Percentiles rank a stretch among this genome's conserved stretches.
Evolutionary conservation across 1,140 invertebrate genomes (phyloP).

Genomic region (Drosophila lowei): DNA sequence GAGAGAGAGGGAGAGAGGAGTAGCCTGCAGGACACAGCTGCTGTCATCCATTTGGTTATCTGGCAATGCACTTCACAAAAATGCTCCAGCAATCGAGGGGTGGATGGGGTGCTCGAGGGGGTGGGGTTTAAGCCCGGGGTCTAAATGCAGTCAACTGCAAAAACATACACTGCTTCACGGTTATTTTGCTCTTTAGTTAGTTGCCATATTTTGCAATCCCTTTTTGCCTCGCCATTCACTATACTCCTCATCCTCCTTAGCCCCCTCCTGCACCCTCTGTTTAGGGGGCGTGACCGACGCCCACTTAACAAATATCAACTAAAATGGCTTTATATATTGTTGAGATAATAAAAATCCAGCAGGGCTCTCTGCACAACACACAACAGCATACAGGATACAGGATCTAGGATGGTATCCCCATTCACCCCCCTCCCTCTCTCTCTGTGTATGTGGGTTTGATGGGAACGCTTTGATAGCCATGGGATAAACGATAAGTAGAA

Average conservation of each 20-base stretch:
- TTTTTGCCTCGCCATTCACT: too few relatives aligned
- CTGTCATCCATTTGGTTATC: conserved; percentile 60
- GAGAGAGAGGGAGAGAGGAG: neutral
- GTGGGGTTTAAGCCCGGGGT: neutral
- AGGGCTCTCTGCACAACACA: conserved; percentile 15
- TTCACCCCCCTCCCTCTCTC: neutral
- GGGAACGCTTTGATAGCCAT: neutral
- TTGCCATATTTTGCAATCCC: conserved; percentile 43
- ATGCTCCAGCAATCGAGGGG: conserved; percentile 16
- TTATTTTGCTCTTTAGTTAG: conserved; percentile 72
- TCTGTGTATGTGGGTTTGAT: neutral
- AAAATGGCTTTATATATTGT: conserved; percentile 64
- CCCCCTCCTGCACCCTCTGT: neutral
- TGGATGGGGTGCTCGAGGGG: too few relatives aligned
- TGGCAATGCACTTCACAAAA: conserved; percentile 61
- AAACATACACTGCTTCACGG: conserved; percentile 53
- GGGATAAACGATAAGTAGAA: conserved; percentile 2
- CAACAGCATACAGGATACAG: neutral
- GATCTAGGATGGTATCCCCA: too few relatives aligned
- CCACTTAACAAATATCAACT: conserved; percentile 72
- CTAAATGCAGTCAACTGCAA: conserved; percentile 69
- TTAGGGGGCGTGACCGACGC: conserved; percentile 23
- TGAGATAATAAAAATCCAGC: conserved; percentile 67
- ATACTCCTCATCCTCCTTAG: neutral
- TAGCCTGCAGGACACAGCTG: conserved; percentile 10